These are phyloP conservation scores for Pyrgilauda ruficollis DNA, from an alignment of 2,113 vertebrate species.

Conservation along the genomic window DNA sequence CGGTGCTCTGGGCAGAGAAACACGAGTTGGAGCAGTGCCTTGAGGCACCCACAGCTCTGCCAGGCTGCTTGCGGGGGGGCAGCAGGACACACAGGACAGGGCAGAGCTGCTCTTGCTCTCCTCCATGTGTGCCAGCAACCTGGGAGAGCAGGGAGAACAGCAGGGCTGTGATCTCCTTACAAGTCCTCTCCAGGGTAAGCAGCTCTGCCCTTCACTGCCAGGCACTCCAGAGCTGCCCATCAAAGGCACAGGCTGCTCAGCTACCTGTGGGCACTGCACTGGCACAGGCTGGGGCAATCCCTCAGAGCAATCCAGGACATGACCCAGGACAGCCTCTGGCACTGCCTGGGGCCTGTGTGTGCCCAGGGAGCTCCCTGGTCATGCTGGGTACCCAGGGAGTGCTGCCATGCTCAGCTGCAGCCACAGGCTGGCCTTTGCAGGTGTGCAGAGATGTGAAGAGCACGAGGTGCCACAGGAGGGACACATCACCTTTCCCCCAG, in stretches of 20 bases:
- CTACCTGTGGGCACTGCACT: neutral
- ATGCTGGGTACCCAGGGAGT: neutral
- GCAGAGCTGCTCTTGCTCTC: neutral
- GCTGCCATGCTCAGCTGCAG: neutral
- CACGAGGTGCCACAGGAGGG: neutral
- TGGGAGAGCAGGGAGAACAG: neutral
- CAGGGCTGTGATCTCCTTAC: neutral
- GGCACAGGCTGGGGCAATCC: neutral
- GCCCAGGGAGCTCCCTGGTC: neutral
- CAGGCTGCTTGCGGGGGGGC: neutral
- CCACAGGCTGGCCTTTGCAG: neutral
- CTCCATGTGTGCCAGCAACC: neutral
- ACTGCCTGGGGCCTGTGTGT: neutral
- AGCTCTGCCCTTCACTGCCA: neutral
- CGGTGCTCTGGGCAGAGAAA: neutral
- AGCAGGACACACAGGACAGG: neutral
- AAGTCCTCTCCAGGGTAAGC: neutral
- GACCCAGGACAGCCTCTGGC: neutral
- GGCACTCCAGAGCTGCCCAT: neutral
- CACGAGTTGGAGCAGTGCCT: fast-evolving
- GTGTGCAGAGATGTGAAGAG: neutral
- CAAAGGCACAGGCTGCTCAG: neutral
- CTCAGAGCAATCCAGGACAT: neutral
- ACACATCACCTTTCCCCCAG: neutral
- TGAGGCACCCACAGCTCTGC: neutral